Evolutionary conservation across 2,113 vertebrate genomes (phyloP).

Genomic region (Columbina picui): DNA sequence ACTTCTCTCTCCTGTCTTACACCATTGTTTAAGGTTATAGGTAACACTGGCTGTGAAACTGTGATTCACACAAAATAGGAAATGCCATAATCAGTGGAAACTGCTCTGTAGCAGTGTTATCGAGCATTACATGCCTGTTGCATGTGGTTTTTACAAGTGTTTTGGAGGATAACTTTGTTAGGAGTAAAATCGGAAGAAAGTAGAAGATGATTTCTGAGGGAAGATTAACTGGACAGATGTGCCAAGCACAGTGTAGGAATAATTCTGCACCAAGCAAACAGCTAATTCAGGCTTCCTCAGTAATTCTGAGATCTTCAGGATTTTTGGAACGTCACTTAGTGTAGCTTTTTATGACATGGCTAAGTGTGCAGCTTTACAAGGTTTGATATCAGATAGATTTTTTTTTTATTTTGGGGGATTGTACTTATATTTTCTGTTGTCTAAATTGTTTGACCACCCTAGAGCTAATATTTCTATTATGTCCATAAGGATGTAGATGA

Average conservation of each 20-base stretch:
- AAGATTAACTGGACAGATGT: neutral
- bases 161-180: neutral
- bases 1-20: neutral
- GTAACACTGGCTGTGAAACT: neutral
- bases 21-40: neutral
- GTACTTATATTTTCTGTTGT: neutral
- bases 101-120: neutral
- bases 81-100: neutral
- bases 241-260: neutral
- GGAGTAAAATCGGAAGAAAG: neutral
- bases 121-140: neutral
- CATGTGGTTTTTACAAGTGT: neutral
- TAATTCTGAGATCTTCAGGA: neutral
- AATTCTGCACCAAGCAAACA: neutral
- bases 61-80: neutral
- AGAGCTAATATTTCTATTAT: neutral
- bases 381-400: neutral
- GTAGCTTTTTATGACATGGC: neutral
- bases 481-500: neutral
- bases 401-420: neutral
- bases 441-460: neutral
- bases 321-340: neutral
- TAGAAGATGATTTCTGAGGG: neutral
- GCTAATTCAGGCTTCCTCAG: neutral
- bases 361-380: neutral